A percentile compares a stretch with the other conserved stretches of the same genome.
phyloP scores from a whole-genome alignment of 2,888 invertebrate species.

The Dilophus febrilis region DNA sequence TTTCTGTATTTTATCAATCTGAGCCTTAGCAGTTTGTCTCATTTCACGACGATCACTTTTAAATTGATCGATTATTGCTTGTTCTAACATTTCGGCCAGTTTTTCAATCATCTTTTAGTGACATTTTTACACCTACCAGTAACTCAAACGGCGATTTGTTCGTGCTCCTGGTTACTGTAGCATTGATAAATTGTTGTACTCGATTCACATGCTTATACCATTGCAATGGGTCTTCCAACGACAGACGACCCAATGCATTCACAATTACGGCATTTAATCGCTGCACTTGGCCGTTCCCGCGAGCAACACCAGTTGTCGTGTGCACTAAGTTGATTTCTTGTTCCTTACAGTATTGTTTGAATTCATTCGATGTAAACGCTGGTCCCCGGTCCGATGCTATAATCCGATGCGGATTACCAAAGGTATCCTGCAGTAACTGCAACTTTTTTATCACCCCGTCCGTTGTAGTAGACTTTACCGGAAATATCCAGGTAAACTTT shows the following conservation, averaged over 20 bases:
- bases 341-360: conserved; percentile 2
- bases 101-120: not conserved
- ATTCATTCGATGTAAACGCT: conserved; percentile 5
- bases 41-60: not conserved
- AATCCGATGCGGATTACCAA: conserved; percentile 4
- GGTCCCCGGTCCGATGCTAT: conserved; percentile 6
- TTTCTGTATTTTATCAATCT: not conserved
- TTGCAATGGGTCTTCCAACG: not conserved
- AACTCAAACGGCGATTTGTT: not conserved
- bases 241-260: not conserved
- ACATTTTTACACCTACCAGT: not conserved
- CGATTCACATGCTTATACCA: not conserved
- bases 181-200: not conserved
- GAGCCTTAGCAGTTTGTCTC: not conserved
- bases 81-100: not conserved
- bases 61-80: not conserved
- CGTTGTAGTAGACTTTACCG: conserved; percentile 1
- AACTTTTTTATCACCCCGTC: conserved; percentile 4
- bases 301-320: conserved; percentile 2
- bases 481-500: conserved; percentile 5
- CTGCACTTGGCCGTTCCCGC: conserved; percentile 7
- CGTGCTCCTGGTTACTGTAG: no score
- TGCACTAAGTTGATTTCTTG: conserved; percentile 5
- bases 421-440: not conserved
- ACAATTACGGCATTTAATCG: not conserved